Evolutionary conservation across 2,113 vertebrate genomes (phyloP).

Genomic region (Phalacrocorax carbo): DNA sequence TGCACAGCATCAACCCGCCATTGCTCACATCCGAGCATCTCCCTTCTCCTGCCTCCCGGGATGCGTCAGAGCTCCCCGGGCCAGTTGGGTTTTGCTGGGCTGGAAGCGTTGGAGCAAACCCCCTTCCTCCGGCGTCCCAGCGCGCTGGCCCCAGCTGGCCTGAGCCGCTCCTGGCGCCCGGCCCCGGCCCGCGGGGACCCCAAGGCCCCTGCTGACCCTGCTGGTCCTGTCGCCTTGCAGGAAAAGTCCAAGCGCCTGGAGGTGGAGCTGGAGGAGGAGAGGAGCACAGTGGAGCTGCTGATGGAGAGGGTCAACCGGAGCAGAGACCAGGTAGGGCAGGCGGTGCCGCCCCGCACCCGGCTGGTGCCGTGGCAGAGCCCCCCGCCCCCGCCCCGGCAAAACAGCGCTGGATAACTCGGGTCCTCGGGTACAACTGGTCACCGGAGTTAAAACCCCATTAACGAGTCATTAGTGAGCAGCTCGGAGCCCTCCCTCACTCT

Average conservation of each 20-base stretch:
- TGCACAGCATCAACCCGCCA: accelerated
- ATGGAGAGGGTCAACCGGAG: conserved; percentile 84
- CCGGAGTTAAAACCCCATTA: background rate
- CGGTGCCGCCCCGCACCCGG: accelerated
- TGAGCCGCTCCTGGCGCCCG: no score
- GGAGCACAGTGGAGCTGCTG: conserved; percentile 83
- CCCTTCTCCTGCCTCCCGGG: background rate
- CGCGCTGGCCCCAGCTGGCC: background rate
- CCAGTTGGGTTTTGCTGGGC: background rate
- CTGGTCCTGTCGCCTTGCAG: conserved; percentile 20
- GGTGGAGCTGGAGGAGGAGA: conserved; percentile 91
- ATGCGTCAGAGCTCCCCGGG: accelerated
- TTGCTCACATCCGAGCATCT: accelerated
- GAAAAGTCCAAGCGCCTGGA: conserved; percentile 86
- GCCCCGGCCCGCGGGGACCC: no score
- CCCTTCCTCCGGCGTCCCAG: background rate
- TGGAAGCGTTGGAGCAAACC: background rate
- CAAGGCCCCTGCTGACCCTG: accelerated
- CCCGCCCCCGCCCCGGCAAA: background rate
- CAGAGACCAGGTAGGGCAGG: conserved; percentile 84
- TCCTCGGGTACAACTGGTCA: background rate
- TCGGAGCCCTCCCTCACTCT: background rate
- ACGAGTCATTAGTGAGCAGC: background rate
- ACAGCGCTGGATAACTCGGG: accelerated
- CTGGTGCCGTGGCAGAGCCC: background rate